A percentile compares a stretch with the other conserved stretches of the same genome.
These are phyloP conservation scores for Drosophila mercatorum DNA, from an alignment of 2,888 invertebrate species.

Conservation along the genomic window DNA sequence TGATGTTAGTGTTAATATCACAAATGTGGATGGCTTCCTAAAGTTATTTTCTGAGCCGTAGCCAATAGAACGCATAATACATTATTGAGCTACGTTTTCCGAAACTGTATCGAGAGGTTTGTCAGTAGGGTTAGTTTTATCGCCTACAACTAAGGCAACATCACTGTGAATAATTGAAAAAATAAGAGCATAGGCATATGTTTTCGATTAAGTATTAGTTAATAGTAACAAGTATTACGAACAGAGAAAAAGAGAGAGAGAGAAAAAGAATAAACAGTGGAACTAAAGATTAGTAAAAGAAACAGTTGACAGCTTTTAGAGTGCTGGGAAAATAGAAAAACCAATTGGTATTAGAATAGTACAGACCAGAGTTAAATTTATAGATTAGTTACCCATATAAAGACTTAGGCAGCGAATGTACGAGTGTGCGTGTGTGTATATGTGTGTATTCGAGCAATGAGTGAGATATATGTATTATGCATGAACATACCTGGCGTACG, in stretches of 20 bases:
- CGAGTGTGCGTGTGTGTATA: slow-evolving; percentile 15
- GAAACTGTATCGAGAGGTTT: slow-evolving; percentile 76
- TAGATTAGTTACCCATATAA: slow-evolving; percentile 36
- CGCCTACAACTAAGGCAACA: slow-evolving; percentile 73
- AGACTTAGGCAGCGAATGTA: slow-evolving; percentile 5
- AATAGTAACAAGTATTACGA: slow-evolving; percentile 15
- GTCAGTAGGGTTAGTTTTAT: slow-evolving; percentile 61
- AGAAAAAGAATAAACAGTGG: slow-evolving; percentile 17
- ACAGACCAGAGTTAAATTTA: slow-evolving; percentile 26
- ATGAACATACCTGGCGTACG: slow-evolving; percentile 87
- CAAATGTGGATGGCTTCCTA: slow-evolving; percentile 52
- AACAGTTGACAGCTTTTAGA: slow-evolving; percentile 25
- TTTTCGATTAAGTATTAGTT: slow-evolving; percentile 58
- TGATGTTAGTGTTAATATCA: slow-evolving; percentile 74
- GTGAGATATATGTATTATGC: slow-evolving; percentile 8
- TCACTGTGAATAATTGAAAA: slow-evolving; percentile 77
- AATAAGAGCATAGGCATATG: slow-evolving; percentile 62
- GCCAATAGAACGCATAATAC: slow-evolving; percentile 15
- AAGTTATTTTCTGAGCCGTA: slow-evolving; percentile 19
- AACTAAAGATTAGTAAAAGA: slow-evolving; percentile 17
- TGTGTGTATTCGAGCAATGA: slow-evolving; percentile 16
- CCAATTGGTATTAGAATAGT: slow-evolving; percentile 35
- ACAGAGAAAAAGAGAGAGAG: slow-evolving; percentile 8
- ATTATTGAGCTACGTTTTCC: slow-evolving; percentile 77
- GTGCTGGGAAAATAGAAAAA: slow-evolving; percentile 37